A percentile compares a stretch with the other conserved stretches of the same genome.
These are phyloP conservation scores for Danaus plexippus DNA, from an alignment of 1,140 invertebrate species.

Conservation along the genomic window DNA sequence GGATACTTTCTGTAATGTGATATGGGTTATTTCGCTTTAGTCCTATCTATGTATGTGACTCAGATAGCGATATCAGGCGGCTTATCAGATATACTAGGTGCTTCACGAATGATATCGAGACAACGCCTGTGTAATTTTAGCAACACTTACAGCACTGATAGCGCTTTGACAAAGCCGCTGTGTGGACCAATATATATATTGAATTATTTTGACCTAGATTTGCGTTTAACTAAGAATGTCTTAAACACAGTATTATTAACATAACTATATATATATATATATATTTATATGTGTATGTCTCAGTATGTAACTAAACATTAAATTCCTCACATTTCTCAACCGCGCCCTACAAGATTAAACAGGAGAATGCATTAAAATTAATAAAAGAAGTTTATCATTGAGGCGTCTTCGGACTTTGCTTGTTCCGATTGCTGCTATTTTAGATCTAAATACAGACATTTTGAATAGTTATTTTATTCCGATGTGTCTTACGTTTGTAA, in stretches of 20 bases:
- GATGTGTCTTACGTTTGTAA: constrained; percentile 18
- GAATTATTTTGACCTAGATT: neutral
- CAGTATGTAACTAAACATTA: neutral
- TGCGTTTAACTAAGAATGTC: neutral
- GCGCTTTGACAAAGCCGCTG: constrained; percentile 10
- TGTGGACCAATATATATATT: neutral
- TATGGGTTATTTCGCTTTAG: constrained; percentile 15
- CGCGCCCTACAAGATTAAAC: constrained; percentile 21
- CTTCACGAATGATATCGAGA: constrained; percentile 27
- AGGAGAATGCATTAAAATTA: constrained; percentile 27
- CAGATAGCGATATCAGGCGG: constrained; percentile 45
- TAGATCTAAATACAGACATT: constrained; percentile 27
- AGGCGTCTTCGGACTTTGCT: constrained; percentile 35
- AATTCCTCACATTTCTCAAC: constrained; percentile 6
- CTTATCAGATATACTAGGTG: constrained; percentile 55
- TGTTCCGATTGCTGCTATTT: constrained; percentile 42
- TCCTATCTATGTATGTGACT: constrained; percentile 37
- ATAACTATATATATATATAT: constrained; percentile 3
- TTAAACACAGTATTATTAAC: neutral
- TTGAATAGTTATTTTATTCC: constrained; percentile 20
- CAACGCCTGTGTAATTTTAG: constrained; percentile 36
- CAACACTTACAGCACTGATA: constrained; percentile 37
- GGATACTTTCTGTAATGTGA: neutral
- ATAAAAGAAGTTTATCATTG: constrained; percentile 30
- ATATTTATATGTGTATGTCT: constrained; percentile 1